These are phyloP conservation scores for Onychomys arenicola DNA, from an alignment of 2,797 vertebrate species.

Conservation along the genomic window DNA sequence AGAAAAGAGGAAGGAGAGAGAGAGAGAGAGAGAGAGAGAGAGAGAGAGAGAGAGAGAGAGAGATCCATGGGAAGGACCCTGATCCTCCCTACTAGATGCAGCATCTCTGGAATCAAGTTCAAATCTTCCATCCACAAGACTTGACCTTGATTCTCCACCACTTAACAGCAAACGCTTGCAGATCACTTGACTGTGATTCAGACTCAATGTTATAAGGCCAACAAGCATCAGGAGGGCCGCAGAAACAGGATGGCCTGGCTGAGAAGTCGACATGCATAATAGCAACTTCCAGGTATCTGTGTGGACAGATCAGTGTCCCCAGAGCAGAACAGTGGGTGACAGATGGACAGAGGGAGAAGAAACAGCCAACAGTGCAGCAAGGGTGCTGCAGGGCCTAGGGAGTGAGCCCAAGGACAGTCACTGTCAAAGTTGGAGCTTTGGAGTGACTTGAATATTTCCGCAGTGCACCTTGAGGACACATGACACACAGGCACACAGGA, in stretches of 20 bases:
- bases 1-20: background rate
- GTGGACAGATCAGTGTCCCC: background rate
- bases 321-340: background rate
- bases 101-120: background rate
- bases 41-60: background rate
- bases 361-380: background rate
- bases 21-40: background rate
- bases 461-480: background rate
- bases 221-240: background rate
- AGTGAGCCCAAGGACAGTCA: background rate
- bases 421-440: background rate
- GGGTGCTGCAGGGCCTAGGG: background rate
- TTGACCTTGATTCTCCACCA: background rate
- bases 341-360: background rate
- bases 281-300: background rate
- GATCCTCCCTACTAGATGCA: background rate
- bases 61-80: background rate
- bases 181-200: background rate
- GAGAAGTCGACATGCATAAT: background rate
- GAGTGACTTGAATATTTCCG: background rate
- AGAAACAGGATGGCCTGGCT: background rate
- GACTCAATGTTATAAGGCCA: background rate
- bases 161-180: background rate
- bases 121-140: background rate
- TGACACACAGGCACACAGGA: background rate